phyloP scores from a whole-genome alignment of 2,888 invertebrate species.

The Brachycybe producta region DNA sequence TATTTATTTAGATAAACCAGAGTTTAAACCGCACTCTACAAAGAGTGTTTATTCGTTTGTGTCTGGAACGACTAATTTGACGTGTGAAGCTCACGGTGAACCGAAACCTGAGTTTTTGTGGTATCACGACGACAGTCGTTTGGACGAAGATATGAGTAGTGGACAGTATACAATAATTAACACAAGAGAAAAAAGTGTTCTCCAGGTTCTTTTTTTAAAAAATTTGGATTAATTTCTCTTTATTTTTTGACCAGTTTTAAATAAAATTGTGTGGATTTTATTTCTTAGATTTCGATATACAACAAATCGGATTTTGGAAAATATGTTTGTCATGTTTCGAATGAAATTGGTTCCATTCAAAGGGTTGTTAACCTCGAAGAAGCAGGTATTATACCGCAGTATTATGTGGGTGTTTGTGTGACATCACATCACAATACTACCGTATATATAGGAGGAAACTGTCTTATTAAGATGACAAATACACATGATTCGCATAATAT shows the following conservation, averaged over 20 bases:
- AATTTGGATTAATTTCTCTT: background rate
- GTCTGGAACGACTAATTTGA: constrained; percentile 44
- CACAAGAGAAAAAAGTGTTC: constrained; percentile 20
- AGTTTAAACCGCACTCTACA: constrained; percentile 21
- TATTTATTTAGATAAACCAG: constrained; percentile 25
- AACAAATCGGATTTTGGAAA: constrained; percentile 33
- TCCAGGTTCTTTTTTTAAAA: constrained; percentile 10
- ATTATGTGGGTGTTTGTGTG: too few species aligned
- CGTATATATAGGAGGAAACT: too few species aligned
- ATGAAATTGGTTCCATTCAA: constrained; percentile 40
- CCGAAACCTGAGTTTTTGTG: constrained; percentile 44
- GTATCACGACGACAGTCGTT: constrained; percentile 26
- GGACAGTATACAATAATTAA: constrained; percentile 18
- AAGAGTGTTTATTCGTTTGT: constrained; percentile 37
- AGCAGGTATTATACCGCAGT: constrained; percentile 39
- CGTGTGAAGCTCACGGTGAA: constrained; percentile 44
- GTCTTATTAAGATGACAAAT: too few species aligned
- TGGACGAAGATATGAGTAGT: constrained; percentile 14
- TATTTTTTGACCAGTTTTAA: background rate
- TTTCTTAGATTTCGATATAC: constrained; percentile 24
- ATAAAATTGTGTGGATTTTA: background rate
- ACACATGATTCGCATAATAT: too few species aligned
- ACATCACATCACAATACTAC: too few species aligned
- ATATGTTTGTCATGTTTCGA: constrained; percentile 43
- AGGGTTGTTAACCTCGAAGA: constrained; percentile 39